Evolutionary conservation across 2,113 vertebrate species (phyloP).

Genomic region (Paedocypris sp.): DNA sequence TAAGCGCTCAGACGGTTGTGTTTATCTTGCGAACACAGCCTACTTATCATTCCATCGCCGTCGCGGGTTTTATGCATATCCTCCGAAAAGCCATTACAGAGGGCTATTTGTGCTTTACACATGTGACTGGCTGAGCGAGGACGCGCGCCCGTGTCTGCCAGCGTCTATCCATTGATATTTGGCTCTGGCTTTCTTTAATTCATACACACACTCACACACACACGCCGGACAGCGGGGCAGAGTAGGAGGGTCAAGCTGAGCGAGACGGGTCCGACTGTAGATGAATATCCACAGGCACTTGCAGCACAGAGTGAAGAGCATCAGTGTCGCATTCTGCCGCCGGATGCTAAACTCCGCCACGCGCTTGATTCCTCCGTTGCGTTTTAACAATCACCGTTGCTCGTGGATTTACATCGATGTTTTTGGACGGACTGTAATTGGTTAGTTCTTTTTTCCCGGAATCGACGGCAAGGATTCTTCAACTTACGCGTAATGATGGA

Average conservation of each 20-base stretch:
- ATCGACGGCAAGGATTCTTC: constrained; percentile 40
- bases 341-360: constrained; percentile 22
- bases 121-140: constrained; percentile 57
- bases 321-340: constrained; percentile 42
- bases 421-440: constrained; percentile 45
- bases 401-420: constrained; percentile 52
- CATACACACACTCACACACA: not conserved
- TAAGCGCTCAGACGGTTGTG: not conserved
- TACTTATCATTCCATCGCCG: constrained; percentile 25
- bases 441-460: constrained; percentile 40
- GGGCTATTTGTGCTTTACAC: constrained; percentile 61
- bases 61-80: constrained; percentile 20
- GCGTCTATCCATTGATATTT: constrained; percentile 40
- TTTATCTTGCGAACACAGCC: not conserved
- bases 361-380: constrained; percentile 29
- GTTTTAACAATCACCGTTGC: constrained; percentile 39
- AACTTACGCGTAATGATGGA: constrained; percentile 27
- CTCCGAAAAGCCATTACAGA: constrained; percentile 55
- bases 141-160: constrained; percentile 33
- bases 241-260: constrained; percentile 54
- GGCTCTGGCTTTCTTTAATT: constrained; percentile 32
- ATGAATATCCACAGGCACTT: constrained; percentile 44
- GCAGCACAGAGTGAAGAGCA: constrained; percentile 12
- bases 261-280: constrained; percentile 39
- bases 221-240: constrained; percentile 37